These are phyloP conservation scores for Urechis unicinctus DNA, from an alignment of 2,888 invertebrate genomes.

Conservation along the genomic window DNA sequence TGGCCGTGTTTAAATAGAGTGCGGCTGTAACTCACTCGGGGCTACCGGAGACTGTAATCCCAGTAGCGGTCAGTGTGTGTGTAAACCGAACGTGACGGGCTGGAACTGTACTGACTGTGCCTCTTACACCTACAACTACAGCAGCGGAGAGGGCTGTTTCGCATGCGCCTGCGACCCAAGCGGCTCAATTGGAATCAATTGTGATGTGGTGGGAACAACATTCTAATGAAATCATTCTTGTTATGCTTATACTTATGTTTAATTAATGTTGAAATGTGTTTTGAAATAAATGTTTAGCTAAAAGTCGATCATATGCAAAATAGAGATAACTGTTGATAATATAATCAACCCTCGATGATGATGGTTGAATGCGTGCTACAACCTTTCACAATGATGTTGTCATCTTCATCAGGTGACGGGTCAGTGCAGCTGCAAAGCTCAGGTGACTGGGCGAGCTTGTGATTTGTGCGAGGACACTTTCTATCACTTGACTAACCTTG, in stretches of 20 bases:
- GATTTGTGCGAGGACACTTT: conserved; percentile 21
- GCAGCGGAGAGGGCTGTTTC: conserved; percentile 23
- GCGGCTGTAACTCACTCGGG: conserved; percentile 16
- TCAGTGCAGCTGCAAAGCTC: conserved; percentile 21
- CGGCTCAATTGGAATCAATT: conserved; percentile 16
- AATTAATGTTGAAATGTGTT: too few relatives aligned
- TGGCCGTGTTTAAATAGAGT: too few relatives aligned
- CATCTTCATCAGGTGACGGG: conserved; percentile 21
- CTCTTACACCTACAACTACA: conserved; percentile 21
- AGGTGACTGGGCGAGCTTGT: conserved; percentile 22
- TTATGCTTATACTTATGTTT: not conserved
- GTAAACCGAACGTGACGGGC: conserved; percentile 24
- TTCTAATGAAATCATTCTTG: not conserved
- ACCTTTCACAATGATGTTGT: too few relatives aligned
- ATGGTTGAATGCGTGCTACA: too few relatives aligned
- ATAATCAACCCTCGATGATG: too few relatives aligned
- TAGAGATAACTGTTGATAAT: too few relatives aligned
- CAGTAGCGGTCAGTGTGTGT: conserved; percentile 24
- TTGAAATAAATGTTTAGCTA: too few relatives aligned
- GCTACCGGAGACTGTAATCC: conserved; percentile 26
- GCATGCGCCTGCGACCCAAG: conserved; percentile 22
- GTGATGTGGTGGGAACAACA: conserved; percentile 25
- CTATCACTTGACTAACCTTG: conserved; percentile 23
- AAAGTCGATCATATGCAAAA: too few relatives aligned
- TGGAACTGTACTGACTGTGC: conserved; percentile 23